A percentile compares a stretch with the other conserved stretches of the same genome.
phyloP scores from a whole-genome alignment of 2,113 vertebrate species.

The Callospermophilus lateralis region DNA sequence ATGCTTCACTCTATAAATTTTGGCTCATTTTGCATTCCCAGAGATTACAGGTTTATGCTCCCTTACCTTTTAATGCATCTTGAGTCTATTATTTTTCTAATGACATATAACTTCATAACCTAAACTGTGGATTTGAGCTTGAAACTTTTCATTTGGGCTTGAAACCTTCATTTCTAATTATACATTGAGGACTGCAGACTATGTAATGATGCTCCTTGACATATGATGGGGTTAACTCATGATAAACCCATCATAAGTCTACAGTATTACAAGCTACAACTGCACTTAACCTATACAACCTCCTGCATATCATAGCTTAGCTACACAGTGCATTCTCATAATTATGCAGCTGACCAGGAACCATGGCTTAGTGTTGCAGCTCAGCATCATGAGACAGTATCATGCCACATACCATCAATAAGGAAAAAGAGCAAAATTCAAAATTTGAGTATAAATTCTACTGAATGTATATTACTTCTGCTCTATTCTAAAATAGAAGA shows the following conservation, averaged over 20 bases:
- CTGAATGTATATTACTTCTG: neutral
- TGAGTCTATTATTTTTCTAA: too few species aligned
- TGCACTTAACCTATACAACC: neutral
- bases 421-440: neutral
- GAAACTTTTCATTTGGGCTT: too few species aligned
- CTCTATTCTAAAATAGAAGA: neutral
- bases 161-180: neutral
- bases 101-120: too few species aligned
- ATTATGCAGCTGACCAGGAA: neutral
- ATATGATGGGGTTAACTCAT: neutral
- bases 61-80: too few species aligned
- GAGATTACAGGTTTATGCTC: too few species aligned
- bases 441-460: neutral
- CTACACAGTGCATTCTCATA: rapidly evolving
- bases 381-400: neutral
- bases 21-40: too few species aligned
- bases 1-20: too few species aligned
- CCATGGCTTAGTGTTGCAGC: neutral
- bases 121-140: too few species aligned
- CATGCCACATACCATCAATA: neutral
- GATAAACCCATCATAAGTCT: neutral
- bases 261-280: neutral
- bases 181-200: neutral
- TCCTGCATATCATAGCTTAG: neutral
- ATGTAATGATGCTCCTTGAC: neutral